A percentile compares a stretch with the other conserved stretches of the same genome.
These are phyloP conservation scores for Rhagonycha lutea DNA, from an alignment of 2,888 invertebrate species.

Conservation along the genomic window DNA sequence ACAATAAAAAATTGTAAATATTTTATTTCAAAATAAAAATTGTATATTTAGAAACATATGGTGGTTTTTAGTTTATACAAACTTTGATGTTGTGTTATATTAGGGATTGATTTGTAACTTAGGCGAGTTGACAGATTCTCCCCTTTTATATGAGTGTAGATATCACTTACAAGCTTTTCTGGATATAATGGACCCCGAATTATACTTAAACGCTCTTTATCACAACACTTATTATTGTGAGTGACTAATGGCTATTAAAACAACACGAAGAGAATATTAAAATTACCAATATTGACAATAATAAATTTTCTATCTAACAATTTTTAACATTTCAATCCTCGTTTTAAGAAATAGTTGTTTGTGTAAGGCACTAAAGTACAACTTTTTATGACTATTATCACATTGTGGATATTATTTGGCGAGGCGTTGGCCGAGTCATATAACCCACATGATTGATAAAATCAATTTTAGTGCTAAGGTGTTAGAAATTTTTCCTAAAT, in stretches of 20 bases:
- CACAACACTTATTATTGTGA: constrained; percentile 16
- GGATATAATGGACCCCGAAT: constrained; percentile 24
- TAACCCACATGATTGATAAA: too few relatives aligned
- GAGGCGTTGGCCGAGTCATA: too few relatives aligned
- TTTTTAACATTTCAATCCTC: too few relatives aligned
- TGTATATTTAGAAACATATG: not conserved
- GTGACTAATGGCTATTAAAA: constrained; percentile 25
- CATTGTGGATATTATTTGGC: too few relatives aligned
- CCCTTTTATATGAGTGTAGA: constrained; percentile 11
- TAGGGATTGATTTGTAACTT: constrained; percentile 19
- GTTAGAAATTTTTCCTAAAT: too few relatives aligned
- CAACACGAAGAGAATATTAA: not conserved
- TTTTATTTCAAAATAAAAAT: not conserved
- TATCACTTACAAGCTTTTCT: constrained; percentile 26
- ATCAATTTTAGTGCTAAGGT: too few relatives aligned
- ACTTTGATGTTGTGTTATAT: not conserved
- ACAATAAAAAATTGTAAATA: not conserved
- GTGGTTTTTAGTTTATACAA: not conserved
- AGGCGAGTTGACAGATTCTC: constrained; percentile 13
- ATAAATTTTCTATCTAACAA: not conserved
- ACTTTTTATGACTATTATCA: too few relatives aligned
- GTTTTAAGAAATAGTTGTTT: too few relatives aligned
- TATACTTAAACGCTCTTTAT: constrained; percentile 27
- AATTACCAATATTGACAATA: not conserved
- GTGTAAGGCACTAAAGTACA: too few relatives aligned